A percentile compares a stretch with the other conserved stretches of the same genome.
Conservation (phyloP, 2,797 vertebrate species). For the Geotrypetes seraphini region DNA sequence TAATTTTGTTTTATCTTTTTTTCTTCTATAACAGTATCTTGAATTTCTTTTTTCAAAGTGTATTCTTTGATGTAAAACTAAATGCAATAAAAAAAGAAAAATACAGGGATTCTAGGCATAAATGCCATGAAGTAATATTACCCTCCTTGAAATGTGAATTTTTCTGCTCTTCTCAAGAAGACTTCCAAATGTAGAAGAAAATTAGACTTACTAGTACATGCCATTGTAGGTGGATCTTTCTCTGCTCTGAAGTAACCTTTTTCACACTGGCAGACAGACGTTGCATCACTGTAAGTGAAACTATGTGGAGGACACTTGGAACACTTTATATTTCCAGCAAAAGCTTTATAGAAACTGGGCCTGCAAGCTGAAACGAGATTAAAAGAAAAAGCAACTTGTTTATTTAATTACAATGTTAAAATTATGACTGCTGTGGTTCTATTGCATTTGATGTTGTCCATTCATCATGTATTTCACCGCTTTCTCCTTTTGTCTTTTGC, state of each 20-base stretch:
- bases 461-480: background rate
- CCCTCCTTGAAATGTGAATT: too few species aligned
- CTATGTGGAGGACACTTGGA: conserved; percentile 91
- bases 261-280: conserved; percentile 78
- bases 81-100: too few species aligned
- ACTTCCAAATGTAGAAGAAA: background rate
- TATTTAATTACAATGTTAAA: background rate
- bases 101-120: too few species aligned
- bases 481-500: background rate
- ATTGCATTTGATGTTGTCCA: background rate
- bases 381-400: background rate
- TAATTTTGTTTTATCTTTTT: too few species aligned
- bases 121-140: too few species aligned
- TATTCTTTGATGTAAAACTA: too few species aligned
- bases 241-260: conserved; percentile 82
- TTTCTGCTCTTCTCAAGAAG: too few species aligned
- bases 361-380: conserved; percentile 67
- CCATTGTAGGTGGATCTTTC: conserved; percentile 89
- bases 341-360: conserved; percentile 89
- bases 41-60: too few species aligned
- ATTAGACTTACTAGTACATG: conserved; percentile 84
- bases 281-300: conserved; percentile 71
- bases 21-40: too few species aligned
- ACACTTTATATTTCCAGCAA: conserved; percentile 84
- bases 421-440: background rate